Evolutionary conservation across 2,888 invertebrate species (phyloP), one percentile per base, ranked within the genome.

Genomic region (Xylophagus ater): DNA sequence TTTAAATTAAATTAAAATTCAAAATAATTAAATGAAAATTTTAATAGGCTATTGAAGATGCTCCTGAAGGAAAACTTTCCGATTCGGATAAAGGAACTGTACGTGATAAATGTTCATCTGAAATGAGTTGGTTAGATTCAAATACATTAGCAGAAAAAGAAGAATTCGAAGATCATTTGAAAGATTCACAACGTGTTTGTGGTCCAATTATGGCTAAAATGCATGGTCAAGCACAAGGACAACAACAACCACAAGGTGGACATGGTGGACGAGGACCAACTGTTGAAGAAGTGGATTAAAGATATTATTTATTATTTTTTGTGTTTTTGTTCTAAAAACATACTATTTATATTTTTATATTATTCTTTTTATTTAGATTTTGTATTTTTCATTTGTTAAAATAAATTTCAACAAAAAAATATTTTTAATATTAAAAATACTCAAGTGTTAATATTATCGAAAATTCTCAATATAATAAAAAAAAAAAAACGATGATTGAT

Each of bases 181-280:
- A 83, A 54, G 78, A 81, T 35, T 66, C 83, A 14, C 85, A 88
- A 57, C 70, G 69, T 13, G 73, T 79, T 13, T 86, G 85, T 55
- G 74, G 76, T 35, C 84, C 88, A 0, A 70, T 84, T 29, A 88
- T 90, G 78, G 74, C 82, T 58, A 87, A 86, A 55, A 62, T 88
- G n/a, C 85, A 86, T 50, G 73, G 79, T 61, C 82, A 81, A 51
- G 58, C 81, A 1, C 81, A 81, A 48, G 78, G 78, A 34, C 69
- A 70, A 0, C 54, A 47, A 44, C 33, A 51, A 32, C 52, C 51
- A 51, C 57, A 29, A 49, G 67, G 47, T 50, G 66, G 57, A 37
- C 57, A 67, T 12, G 59, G 59, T 3, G 53, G 57, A 36, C 39
- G 46, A 8, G 76, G 74, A 1, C 77, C 78, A 9, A 81, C 78